A percentile compares a stretch with the other conserved stretches of the same genome.
Evolutionary conservation across 2,888 invertebrate species (phyloP).

Genomic region (Cosmopolites sordidus): DNA sequence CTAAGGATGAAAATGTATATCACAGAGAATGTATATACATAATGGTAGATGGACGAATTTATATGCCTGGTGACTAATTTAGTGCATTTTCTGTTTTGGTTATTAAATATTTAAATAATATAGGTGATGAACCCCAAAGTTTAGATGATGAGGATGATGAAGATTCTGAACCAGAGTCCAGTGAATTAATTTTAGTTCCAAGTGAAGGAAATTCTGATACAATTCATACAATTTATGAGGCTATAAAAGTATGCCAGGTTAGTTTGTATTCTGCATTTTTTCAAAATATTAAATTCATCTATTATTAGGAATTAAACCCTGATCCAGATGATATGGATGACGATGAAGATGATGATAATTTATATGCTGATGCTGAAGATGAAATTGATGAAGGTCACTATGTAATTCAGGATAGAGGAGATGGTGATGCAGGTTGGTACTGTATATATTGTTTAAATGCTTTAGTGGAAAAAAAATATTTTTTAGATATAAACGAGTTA

Average conservation of each 20-base stretch:
- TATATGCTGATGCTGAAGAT: constrained; percentile 45
- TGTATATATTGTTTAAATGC: neutral
- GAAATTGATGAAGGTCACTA: constrained; percentile 47
- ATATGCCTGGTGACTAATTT: constrained; percentile 49
- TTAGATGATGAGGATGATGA: constrained; percentile 42
- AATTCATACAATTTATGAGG: constrained; percentile 66
- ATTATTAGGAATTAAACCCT: constrained; percentile 67
- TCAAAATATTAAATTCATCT: neutral
- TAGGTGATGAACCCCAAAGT: constrained; percentile 25
- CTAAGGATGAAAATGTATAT: constrained; percentile 58
- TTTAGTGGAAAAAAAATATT: neutral
- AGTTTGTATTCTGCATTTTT: constrained; percentile 1
- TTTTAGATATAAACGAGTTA: constrained; percentile 38
- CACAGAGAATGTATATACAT: constrained; percentile 65
- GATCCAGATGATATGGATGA: constrained; percentile 66
- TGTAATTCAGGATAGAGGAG: constrained; percentile 49
- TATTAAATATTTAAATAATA: neutral
- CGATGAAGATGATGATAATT: constrained; percentile 51
- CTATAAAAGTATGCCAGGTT: constrained; percentile 71
- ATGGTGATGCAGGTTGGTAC: constrained; percentile 40
- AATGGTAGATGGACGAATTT: constrained; percentile 61
- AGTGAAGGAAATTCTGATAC: constrained; percentile 52
- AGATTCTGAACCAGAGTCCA: constrained; percentile 55
- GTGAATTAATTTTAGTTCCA: constrained; percentile 71
- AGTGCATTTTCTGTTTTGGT: neutral